Conservation (phyloP, 2,888 invertebrate genomes). For the Mythimna lalbum region DNA sequence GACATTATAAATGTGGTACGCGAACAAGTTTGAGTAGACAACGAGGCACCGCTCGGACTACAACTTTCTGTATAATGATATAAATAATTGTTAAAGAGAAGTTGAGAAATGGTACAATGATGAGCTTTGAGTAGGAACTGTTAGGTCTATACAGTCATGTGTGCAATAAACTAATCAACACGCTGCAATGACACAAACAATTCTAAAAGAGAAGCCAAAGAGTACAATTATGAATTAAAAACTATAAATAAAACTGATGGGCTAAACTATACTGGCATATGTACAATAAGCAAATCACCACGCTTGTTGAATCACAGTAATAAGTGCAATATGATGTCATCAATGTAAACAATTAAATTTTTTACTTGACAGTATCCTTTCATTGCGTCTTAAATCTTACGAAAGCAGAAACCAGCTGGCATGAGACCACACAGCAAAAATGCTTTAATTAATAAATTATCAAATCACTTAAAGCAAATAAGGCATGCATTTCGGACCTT, state of each 20-base stretch:
- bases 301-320: neutral
- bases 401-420: slow-evolving; percentile 12
- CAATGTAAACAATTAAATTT: neutral
- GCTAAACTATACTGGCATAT: too few species aligned
- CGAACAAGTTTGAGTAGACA: slow-evolving; percentile 48
- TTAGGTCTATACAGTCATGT: neutral
- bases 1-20: slow-evolving; percentile 2
- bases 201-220: too few species aligned
- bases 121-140: neutral
- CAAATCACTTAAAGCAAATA: slow-evolving; percentile 48
- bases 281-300: neutral
- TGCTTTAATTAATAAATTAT: slow-evolving; percentile 46
- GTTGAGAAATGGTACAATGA: neutral
- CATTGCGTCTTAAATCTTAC: neutral
- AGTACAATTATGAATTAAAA: neutral
- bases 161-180: neutral
- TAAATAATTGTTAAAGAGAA: neutral
- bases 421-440: slow-evolving; percentile 45
- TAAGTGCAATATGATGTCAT: slow-evolving; percentile 5
- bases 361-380: slow-evolving; percentile 1
- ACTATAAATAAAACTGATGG: neutral
- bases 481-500: slow-evolving; percentile 38
- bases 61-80: neutral
- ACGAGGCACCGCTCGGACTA: slow-evolving; percentile 20
- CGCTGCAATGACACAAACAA: neutral